Base-by-base conservation (phyloP, 2,888 invertebrate species). In the Caenorhabditis sp. region DNA sequence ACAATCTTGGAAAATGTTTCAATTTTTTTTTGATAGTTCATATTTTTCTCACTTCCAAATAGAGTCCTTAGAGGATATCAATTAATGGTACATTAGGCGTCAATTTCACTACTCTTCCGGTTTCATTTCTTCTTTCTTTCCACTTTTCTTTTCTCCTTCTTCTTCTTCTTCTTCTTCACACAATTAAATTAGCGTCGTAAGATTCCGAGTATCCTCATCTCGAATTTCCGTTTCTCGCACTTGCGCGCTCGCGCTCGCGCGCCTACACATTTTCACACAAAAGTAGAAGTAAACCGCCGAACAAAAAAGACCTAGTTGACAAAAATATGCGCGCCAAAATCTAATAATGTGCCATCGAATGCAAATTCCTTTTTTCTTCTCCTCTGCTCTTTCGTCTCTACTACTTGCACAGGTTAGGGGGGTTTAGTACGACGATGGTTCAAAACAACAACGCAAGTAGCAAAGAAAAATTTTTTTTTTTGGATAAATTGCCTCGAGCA, bases 401-500 rank as follows among this genome's bases (percentile, higher is more conserved):
- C 43, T 43, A 12, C 14, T 43, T 43, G 12, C 7, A 17, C 43
- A 43, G 43, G 43, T 43, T 17, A 43, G 43, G 43, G 43, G 43
- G 43, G 12, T 43, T 43, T 43, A 10, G 31, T 31, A 31, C 31
- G 4, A 31, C 5, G 10, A 31, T 31, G 31, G 31, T 31, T 31
- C 10, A 21, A 23, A 52, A 20, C n/a, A 52, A 50, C 14, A 50
- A 52, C 5, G n/a, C 3, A n/a, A 4, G 52, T 20, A 56, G 56
- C 10, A 26, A 53, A 53, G 21, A 53, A 53, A 53, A 20, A 56
- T 17, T 4, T 17, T 21, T 8, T 23, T 23, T 1, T 20, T 23
- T 20, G 26, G 56, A 56, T 26, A 56, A 27, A 56, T 27, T 56
- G 57, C 57, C 57, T 36, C 14, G 20, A 36, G 57, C 57, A 58